These are phyloP conservation scores for Litocranius walleri DNA, from an alignment of 2,113 vertebrate genomes.

Conservation along the genomic window DNA sequence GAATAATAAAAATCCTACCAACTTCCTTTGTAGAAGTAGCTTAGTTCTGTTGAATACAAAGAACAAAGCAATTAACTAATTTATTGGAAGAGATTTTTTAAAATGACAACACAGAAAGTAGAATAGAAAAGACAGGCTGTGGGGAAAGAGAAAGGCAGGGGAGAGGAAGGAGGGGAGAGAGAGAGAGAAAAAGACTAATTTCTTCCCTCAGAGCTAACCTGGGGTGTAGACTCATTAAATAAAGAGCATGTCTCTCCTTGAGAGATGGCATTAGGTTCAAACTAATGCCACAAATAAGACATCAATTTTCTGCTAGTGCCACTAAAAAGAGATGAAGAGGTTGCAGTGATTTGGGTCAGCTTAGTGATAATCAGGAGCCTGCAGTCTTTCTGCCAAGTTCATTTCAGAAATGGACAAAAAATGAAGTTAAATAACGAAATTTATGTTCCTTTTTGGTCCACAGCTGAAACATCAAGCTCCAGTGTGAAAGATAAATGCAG, in stretches of 20 bases:
- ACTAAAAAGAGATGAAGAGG: constrained; percentile 38
- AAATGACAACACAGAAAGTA: not conserved
- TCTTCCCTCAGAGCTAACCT: not conserved
- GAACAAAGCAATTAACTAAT: not conserved
- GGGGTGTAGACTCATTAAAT: not conserved
- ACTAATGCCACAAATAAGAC: not conserved
- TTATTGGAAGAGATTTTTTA: not conserved
- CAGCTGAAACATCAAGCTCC: constrained; percentile 12
- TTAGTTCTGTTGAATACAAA: constrained; percentile 1
- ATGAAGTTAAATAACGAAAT: constrained; percentile 33
- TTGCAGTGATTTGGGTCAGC: not conserved
- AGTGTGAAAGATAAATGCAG: constrained; percentile 12
- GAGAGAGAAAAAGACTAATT: not conserved
- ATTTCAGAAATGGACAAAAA: constrained; percentile 60
- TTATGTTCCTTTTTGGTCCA: not conserved
- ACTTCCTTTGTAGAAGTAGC: not conserved
- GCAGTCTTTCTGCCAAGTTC: constrained; percentile 33
- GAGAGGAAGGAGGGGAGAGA: not conserved
- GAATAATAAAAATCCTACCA: not conserved
- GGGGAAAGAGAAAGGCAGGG: not conserved
- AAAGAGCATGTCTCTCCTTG: not conserved
- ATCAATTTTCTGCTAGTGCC: constrained; percentile 17
- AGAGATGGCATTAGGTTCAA: not conserved
- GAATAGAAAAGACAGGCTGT: not conserved
- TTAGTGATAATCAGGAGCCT: not conserved